Percentiles rank a stretch among this genome's conserved stretches.
Conservation (phyloP, 2,113 vertebrate genomes). For the Alosa alosa region DNA sequence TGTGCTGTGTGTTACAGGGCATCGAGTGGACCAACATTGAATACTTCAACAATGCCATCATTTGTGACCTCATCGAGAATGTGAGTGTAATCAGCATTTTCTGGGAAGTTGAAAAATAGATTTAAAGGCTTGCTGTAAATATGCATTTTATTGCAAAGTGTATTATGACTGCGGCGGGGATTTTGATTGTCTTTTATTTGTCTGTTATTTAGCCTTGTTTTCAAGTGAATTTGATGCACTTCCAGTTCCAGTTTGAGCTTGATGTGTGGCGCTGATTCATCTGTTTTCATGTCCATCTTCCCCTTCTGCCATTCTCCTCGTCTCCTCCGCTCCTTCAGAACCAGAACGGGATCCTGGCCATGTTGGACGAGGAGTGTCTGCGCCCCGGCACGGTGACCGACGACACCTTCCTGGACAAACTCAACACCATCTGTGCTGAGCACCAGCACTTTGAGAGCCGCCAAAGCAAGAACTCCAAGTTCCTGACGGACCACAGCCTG, state of each 20-base stretch:
- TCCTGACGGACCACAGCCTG: conserved; percentile 90
- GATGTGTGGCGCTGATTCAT: background rate
- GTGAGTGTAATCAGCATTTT: conserved; percentile 75
- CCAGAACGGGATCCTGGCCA: conserved; percentile 93
- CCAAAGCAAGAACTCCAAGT: conserved; percentile 91
- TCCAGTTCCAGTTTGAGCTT: too few species aligned
- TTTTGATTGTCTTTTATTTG: background rate
- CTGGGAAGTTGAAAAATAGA: conserved; percentile 17
- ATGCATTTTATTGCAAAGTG: background rate
- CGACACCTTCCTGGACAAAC: conserved; percentile 93
- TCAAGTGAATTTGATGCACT: background rate
- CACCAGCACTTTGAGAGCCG: conserved; percentile 98
- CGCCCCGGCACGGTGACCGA: conserved; percentile 92
- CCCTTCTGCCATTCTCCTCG: background rate
- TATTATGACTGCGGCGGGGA: background rate
- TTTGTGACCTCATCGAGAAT: conserved; percentile 98
- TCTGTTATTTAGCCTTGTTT: background rate
- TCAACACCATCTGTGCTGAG: conserved; percentile 92
- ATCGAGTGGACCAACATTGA: conserved; percentile 99
- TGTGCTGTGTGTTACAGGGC: conserved; percentile 73
- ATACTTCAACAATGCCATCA: conserved; percentile 97
- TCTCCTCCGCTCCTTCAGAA: conserved; percentile 54
- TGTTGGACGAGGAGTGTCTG: conserved; percentile 97
- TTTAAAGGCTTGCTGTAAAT: background rate
- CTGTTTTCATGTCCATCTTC: background rate